phyloP scores from a whole-genome alignment of 1,140 invertebrate species.

The Penaeus indicus region DNA sequence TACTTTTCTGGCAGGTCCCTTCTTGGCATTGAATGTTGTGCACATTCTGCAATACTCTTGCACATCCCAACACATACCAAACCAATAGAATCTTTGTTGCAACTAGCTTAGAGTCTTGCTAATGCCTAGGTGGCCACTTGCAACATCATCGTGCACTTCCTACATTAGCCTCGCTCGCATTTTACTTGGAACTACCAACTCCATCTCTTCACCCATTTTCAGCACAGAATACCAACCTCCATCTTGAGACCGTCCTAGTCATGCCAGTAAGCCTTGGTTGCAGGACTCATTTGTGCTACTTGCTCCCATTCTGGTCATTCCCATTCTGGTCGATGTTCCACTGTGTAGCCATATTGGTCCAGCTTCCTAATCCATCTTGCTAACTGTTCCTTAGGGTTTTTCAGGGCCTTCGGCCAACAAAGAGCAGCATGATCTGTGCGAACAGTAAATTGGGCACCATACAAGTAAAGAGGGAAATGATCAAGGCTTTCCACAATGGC shows the following conservation, averaged over 20 bases:
- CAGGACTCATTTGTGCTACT: not conserved
- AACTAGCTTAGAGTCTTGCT: not conserved
- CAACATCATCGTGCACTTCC: too few relatives aligned
- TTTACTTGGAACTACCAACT: too few relatives aligned
- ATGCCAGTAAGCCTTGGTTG: not conserved
- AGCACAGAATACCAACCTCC: too few relatives aligned
- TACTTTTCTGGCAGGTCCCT: not conserved
- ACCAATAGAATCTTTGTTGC: not conserved
- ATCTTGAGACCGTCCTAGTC: too few relatives aligned
- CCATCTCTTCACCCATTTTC: too few relatives aligned
- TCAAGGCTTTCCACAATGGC: too few relatives aligned
- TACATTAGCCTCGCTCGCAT: too few relatives aligned
- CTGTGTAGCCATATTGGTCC: slow-evolving; percentile 32
- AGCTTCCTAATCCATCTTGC: slow-evolving; percentile 54
- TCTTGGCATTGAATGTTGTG: not conserved
- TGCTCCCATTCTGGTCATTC: not conserved
- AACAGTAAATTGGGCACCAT: too few relatives aligned
- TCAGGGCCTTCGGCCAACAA: not conserved
- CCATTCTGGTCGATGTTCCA: slow-evolving; percentile 39
- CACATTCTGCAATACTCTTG: not conserved
- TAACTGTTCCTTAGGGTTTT: slow-evolving; percentile 43
- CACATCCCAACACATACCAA: not conserved
- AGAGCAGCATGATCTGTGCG: too few relatives aligned
- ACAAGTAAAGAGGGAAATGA: too few relatives aligned
- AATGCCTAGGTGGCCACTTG: too few relatives aligned